Conservation (phyloP, 2,797 vertebrate genomes). For the Nannoperca obscura region DNA sequence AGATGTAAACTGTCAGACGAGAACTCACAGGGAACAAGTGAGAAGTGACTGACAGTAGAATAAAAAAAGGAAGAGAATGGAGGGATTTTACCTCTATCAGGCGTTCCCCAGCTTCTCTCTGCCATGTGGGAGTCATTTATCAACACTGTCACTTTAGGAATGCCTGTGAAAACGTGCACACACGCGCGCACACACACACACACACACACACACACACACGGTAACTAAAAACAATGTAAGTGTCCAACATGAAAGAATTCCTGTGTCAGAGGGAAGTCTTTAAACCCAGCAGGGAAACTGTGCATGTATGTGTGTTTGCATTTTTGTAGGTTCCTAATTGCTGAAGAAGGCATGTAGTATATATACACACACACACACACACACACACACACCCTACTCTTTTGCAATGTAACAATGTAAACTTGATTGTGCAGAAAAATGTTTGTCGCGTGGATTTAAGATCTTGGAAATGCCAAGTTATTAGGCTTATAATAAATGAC, state of each 20-base stretch:
- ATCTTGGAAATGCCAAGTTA: neutral
- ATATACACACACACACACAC: constrained; percentile 4
- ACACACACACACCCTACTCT: neutral
- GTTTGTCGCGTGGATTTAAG: neutral
- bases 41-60: constrained; percentile 13
- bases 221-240: constrained; percentile 31
- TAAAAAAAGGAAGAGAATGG: neutral
- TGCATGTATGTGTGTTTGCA: constrained; percentile 13
- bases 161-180: constrained; percentile 36
- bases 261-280: constrained; percentile 50
- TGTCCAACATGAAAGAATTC: constrained; percentile 59
- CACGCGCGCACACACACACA: constrained; percentile 9
- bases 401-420: constrained; percentile 3
- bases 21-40: constrained; percentile 17
- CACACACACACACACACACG: neutral
- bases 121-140: constrained; percentile 71
- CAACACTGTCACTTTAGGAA: constrained; percentile 63
- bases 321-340: constrained; percentile 20
- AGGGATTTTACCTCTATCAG: constrained; percentile 25
- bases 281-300: constrained; percentile 50
- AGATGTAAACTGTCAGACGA: constrained; percentile 16
- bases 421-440: constrained; percentile 8
- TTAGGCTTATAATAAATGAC: constrained; percentile 30
- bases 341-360: constrained; percentile 11
- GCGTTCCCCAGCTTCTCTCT: constrained; percentile 18